Conservation (phyloP, 2,797 vertebrate genomes). For the Varecia variegata region DNA sequence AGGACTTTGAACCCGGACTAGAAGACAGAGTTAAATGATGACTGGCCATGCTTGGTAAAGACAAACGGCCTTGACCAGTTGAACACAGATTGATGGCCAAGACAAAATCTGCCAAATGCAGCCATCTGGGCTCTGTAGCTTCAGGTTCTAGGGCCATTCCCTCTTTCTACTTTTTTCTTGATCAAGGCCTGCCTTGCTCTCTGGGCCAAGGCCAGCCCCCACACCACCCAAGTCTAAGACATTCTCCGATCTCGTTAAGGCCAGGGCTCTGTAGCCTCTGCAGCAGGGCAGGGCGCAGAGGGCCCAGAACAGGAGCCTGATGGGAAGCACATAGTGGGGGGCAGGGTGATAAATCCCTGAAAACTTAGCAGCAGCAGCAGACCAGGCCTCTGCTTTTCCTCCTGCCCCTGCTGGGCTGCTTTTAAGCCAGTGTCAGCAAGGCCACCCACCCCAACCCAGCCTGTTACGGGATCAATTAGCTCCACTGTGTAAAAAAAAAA, state of each 20-base stretch:
- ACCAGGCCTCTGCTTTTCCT: neutral
- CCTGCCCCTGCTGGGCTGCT: neutral
- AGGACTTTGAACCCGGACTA: neutral
- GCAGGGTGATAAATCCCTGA: neutral
- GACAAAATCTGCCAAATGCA: accelerated
- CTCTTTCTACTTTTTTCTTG: neutral
- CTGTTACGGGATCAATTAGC: neutral
- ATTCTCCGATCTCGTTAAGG: too few species aligned
- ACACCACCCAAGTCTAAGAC: accelerated
- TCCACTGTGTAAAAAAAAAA: neutral
- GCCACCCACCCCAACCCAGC: too few species aligned
- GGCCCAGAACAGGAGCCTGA: neutral
- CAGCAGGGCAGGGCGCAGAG: neutral
- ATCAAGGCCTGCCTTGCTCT: neutral
- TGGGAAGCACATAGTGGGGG: neutral
- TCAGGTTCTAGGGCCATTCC: too few species aligned
- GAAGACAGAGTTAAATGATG: neutral
- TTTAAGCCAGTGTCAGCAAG: neutral
- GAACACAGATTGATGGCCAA: neutral
- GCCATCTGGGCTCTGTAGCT: accelerated
- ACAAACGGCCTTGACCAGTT: neutral
- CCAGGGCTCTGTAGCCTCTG: too few species aligned
- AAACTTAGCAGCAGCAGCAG: too few species aligned
- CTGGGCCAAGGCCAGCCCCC: neutral
- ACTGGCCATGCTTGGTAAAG: neutral